phyloP scores from a whole-genome alignment of 2,113 vertebrate species.

The Ictidomys tridecemlineatus region DNA sequence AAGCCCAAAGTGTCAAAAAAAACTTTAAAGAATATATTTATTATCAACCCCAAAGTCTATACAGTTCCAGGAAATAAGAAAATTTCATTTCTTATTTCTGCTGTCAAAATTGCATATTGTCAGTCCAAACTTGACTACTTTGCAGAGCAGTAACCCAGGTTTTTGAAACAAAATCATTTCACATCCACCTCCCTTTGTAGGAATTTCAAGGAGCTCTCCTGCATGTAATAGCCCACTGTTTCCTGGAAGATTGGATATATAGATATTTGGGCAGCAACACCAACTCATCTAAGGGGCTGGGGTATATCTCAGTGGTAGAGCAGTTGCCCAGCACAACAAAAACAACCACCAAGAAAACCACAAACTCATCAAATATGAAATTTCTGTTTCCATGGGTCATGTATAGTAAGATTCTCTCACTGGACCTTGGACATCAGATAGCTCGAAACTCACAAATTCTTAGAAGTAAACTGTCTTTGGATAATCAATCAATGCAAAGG shows the following conservation, averaged over 20 bases:
- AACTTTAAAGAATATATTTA: slow-evolving; percentile 40
- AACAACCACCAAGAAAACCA: background rate
- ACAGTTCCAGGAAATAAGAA: background rate
- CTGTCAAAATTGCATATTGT: background rate
- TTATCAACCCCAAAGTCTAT: background rate
- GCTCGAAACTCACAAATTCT: background rate
- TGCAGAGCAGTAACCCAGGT: background rate
- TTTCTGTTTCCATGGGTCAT: background rate
- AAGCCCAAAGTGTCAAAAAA: background rate
- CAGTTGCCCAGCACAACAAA: background rate
- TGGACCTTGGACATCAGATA: background rate
- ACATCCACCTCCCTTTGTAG: background rate
- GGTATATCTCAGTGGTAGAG: no score
- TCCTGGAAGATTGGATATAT: background rate
- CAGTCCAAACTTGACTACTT: background rate
- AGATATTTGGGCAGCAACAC: background rate
- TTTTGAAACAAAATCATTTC: background rate
- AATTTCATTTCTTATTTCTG: background rate
- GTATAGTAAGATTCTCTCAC: background rate
- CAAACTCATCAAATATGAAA: background rate
- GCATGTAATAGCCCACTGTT: background rate
- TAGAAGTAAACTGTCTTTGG: background rate
- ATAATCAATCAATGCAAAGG: background rate
- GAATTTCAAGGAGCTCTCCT: background rate
- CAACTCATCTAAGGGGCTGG: background rate